Evolutionary conservation across 2,888 invertebrate genomes (phyloP), one percentile per base, ranked within the genome.

Genomic region (Bombylius major): DNA sequence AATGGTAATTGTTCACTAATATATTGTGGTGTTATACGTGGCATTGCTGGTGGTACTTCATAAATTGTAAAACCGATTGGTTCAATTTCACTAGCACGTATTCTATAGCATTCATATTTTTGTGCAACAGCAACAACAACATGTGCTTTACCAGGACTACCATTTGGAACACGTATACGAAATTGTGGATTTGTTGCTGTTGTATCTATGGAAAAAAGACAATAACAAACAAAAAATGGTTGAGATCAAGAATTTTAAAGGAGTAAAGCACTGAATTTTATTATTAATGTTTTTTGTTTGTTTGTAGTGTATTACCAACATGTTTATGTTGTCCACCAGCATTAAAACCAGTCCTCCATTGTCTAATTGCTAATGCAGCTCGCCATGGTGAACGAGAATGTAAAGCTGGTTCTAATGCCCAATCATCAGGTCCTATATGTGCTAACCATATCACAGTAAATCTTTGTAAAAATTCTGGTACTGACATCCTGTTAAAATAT

Each of bases 351-450:
- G 77, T 71, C 60, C 83, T 73, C 86, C 87, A 82, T 66, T 83
- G 72, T 62, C 84, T 71, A 62, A 86, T 75, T 57, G 86, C 82
- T 64, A 83, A 72, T 66, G 86, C 84, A 53, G 84, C 85, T 60
- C 84, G 75, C 84, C 84, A 85, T 32, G 85, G 67, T 82, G 81
- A 66, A 80, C 80, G 62, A 51, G 80, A 79, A 68, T 82, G 84
- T 62, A 85, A 76, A 44, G 82, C 81, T 23, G 81, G 78, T 70
- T 85, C 85, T 31, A 64, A 47, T 5, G 64, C 64, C 84, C 86
- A 85, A 70, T 84, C 85, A 69, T 87, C 87, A 13, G 87, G 87
- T 11, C 85, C 86, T 61, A 87, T 79, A 69, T 86, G 86, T 62
- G 87, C 84, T 65, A 87, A 76, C 70, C 64, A 64, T 61, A 64